These are phyloP conservation scores for Verasper variegatus DNA, from an alignment of 2,113 vertebrate genomes.

Conservation along the genomic window DNA sequence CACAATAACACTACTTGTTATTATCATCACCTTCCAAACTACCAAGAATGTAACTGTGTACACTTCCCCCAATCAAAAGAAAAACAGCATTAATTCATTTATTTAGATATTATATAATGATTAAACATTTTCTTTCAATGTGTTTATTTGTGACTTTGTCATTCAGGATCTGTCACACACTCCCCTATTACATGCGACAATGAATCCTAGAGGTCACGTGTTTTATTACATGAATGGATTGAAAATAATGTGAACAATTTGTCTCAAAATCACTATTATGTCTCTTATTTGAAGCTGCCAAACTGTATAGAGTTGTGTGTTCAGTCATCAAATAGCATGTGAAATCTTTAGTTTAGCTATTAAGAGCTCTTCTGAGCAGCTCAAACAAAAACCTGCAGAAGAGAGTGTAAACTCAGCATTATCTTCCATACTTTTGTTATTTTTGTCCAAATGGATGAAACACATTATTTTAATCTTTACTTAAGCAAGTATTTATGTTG, in stretches of 20 bases:
- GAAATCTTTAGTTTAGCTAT: background rate
- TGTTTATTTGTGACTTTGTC: background rate
- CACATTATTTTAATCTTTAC: background rate
- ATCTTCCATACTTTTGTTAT: background rate
- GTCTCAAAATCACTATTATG: no score
- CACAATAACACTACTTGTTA: slow-evolving; percentile 23
- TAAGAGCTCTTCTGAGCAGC: background rate
- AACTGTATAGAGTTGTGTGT: no score
- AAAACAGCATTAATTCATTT: background rate
- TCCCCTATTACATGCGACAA: background rate
- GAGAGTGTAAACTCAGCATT: background rate
- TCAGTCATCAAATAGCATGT: no score
- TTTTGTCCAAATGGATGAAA: background rate
- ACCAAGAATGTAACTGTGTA: no score
- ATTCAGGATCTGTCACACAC: background rate
- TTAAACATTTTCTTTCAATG: background rate
- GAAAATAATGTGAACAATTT: no score
- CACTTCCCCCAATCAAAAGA: background rate
- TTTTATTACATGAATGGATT: background rate
- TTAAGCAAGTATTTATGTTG: slow-evolving; percentile 47
- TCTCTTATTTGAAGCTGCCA: no score
- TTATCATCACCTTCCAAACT: no score
- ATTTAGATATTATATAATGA: background rate
- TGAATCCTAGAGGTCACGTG: background rate
- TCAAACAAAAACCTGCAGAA: slow-evolving; percentile 18